Base-by-base conservation (phyloP, 2,797 vertebrate species). In the Acropternis orthonyx region DNA sequence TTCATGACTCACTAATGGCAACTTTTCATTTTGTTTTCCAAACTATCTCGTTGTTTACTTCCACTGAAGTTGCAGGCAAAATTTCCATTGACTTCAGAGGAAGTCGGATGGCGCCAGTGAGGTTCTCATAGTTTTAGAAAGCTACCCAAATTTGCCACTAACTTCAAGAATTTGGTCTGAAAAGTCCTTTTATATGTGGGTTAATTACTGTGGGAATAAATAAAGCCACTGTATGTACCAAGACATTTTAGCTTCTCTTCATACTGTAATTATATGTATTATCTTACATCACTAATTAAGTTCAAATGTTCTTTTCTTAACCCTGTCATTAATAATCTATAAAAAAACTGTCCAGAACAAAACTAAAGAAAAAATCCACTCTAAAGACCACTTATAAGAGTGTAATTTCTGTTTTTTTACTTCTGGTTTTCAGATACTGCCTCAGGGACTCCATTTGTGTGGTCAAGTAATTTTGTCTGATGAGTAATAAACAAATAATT, bases 401-500 rank as follows among this genome's bases (percentile, higher is more conserved):
- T 0, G 0, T 37, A 85, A 81, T 88, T 24, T 68, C 20, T 0
- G 12, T 34, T 75, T 80, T 91, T 67, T 88, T 65, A 68, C 22
- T 86, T 39, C 24, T 90, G 54, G 10, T 23, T 93, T 90, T 92
- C 59, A 79, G 71, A 90, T 79, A 67, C 18, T 87, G 95, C 93
- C 95, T 82, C 43, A 19, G 83, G 92, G 83, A 78, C 41, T 81
- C 76, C 44, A 59, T 93, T 90, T 93, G 94, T 94, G 95, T 95
- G 96, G 95, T 95, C 92, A 96, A 95, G 51, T 92, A 93, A 76
- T 73, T 93, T 52, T 92, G 74, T 41, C 51, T 95, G 90, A 90
- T 94, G 90, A 95, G 83, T 92, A 97, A 95, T 78, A 96, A 96
- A 91, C 65, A 93, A 97, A 95, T 90, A 95, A 95, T 92, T 95